phyloP scores from a whole-genome alignment of 2,113 vertebrate genomes.

The Cheirogaleus medius region DNA sequence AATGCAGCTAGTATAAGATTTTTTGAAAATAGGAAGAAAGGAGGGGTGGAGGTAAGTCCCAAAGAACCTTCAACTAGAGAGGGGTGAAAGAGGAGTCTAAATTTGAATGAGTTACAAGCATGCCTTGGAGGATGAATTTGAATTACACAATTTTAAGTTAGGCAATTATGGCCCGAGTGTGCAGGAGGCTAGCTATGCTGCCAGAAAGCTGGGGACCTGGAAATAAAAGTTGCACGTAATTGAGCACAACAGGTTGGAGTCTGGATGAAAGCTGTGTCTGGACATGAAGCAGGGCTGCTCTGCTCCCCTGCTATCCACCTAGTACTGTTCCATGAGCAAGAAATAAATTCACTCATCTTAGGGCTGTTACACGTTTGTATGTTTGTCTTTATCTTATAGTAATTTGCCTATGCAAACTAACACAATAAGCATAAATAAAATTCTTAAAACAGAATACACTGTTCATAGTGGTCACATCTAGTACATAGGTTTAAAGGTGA shows the following conservation, averaged over 20 bases:
- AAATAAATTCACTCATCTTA: neutral
- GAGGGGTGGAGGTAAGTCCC: neutral
- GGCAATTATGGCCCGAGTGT: neutral
- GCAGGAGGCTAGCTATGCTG: neutral
- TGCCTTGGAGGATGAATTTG: neutral
- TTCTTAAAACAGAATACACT: neutral
- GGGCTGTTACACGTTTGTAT: neutral
- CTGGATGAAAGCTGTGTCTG: neutral
- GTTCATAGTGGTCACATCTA: neutral
- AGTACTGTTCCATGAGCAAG: neutral
- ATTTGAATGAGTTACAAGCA: neutral
- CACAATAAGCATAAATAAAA: neutral
- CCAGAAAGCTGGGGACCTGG: neutral
- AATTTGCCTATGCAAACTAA: neutral
- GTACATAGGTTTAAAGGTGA: neutral
- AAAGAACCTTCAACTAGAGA: neutral
- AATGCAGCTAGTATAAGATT: neutral
- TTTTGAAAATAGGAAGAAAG: neutral
- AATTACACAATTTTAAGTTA: neutral
- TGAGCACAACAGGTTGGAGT: neutral
- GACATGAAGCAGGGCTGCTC: too few relatives aligned
- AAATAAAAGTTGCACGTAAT: neutral
- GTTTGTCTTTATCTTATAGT: neutral
- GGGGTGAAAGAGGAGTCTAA: neutral
- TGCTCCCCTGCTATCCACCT: too few relatives aligned